These are phyloP conservation scores for Pseudopodoces humilis DNA, from an alignment of 2,113 vertebrate species.

Conservation along the genomic window DNA sequence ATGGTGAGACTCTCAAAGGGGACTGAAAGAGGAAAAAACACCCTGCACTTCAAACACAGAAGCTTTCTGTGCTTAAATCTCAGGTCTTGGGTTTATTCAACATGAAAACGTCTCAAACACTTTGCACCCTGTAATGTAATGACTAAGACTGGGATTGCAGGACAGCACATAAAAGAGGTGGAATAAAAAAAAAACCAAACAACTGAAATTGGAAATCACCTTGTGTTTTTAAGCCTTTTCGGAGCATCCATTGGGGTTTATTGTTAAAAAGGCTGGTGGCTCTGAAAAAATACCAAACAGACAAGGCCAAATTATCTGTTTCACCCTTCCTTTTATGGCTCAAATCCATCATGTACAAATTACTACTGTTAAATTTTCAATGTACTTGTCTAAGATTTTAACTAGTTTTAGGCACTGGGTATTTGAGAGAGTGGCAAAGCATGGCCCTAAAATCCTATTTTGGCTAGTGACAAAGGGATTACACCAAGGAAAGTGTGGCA, in stretches of 20 bases:
- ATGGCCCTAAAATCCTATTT: neutral
- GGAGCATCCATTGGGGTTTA: neutral
- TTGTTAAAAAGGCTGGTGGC: neutral
- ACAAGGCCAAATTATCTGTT: neutral
- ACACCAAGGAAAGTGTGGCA: neutral
- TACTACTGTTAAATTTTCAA: neutral
- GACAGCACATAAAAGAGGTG: neutral
- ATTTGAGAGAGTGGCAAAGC: neutral
- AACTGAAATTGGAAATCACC: conserved; percentile 14
- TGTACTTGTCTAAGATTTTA: neutral
- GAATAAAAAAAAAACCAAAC: neutral
- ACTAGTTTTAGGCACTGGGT: neutral
- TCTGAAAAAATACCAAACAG: neutral
- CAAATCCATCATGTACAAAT: neutral
- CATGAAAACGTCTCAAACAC: neutral
- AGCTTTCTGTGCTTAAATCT: neutral
- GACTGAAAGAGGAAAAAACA: neutral
- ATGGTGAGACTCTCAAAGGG: neutral
- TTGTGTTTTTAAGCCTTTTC: neutral
- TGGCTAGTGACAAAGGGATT: neutral
- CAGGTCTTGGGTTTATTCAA: neutral
- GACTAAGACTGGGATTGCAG: neutral
- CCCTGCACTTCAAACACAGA: neutral
- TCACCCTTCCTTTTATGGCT: neutral
- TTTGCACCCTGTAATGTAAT: neutral